Evolutionary conservation across 2,797 vertebrate species (phyloP).

Genomic region (Liasis olivaceus): DNA sequence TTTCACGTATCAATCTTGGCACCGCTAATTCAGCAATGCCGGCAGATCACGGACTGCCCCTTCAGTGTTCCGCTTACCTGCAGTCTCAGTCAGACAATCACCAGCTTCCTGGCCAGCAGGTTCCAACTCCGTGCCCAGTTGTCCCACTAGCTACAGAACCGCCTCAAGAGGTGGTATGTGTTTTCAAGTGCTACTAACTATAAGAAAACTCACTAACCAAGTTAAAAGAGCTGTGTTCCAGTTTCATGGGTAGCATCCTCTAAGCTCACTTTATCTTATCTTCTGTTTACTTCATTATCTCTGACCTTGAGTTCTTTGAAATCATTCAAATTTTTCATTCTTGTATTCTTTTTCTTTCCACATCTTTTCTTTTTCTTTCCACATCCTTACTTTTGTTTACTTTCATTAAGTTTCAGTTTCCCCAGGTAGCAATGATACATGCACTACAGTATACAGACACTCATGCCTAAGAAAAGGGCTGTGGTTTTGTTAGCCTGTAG

Average conservation of each 20-base stretch:
- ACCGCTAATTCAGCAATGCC: constrained; percentile 38
- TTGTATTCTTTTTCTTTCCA: not conserved
- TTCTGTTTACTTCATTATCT: not conserved
- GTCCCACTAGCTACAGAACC: constrained; percentile 61
- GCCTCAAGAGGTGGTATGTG: constrained; percentile 72
- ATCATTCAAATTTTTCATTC: not conserved
- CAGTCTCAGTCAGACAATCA: constrained; percentile 62
- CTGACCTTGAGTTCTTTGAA: not conserved
- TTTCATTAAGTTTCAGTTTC: not conserved
- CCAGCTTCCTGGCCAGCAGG: constrained; percentile 59
- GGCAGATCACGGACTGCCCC: constrained; percentile 62
- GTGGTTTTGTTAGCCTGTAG: not conserved
- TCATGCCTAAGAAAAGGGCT: not conserved
- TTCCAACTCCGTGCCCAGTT: constrained; percentile 53
- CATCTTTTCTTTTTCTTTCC: not conserved
- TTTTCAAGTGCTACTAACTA: not conserved
- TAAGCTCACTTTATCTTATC: not conserved
- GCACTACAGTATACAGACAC: not conserved
- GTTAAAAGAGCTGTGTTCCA: not conserved
- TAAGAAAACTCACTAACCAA: not conserved
- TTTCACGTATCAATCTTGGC: constrained; percentile 66
- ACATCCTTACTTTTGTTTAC: not conserved
- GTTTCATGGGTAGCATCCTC: not conserved
- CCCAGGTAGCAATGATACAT: not conserved
- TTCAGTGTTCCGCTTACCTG: constrained; percentile 62